Evolutionary conservation across 2,113 vertebrate genomes (phyloP).

Genomic region (Arvicanthis niloticus): DNA sequence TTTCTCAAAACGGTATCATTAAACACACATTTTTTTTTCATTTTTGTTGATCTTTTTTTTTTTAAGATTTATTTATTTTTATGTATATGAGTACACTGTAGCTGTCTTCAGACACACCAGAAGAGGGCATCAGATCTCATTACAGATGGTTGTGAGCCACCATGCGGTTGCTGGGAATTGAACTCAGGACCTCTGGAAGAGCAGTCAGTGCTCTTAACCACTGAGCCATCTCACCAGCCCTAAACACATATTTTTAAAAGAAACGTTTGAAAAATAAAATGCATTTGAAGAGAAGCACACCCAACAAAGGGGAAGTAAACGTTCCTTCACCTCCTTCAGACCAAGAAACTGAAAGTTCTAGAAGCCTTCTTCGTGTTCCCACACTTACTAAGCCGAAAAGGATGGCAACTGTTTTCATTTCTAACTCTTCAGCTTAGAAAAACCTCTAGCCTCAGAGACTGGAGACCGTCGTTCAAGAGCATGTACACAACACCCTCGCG

Average conservation of each 20-base stretch:
- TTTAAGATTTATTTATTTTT: too few species aligned
- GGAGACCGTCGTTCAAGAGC: neutral
- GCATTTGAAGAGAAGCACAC: neutral
- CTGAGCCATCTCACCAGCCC: too few species aligned
- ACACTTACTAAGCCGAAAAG: neutral
- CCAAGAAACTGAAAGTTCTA: neutral
- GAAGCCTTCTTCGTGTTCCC: neutral
- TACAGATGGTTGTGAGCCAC: too few species aligned
- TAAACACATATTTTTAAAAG: neutral
- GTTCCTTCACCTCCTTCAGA: neutral
- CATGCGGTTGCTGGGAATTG: too few species aligned
- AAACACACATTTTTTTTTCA: neutral
- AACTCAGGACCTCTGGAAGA: too few species aligned
- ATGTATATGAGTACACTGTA: too few species aligned
- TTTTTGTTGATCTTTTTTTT: too few species aligned
- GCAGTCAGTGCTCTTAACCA: too few species aligned
- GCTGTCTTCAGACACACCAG: too few species aligned
- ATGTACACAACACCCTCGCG: rapidly evolving
- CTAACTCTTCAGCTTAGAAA: neutral
- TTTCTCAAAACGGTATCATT: conserved; percentile 26
- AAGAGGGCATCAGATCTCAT: too few species aligned
- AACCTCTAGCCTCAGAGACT: neutral
- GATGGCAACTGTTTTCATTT: neutral
- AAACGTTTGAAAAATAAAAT: conserved; percentile 8
- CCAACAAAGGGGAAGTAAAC: neutral